Evolutionary conservation across 1,140 invertebrate species (phyloP).

Genomic region (Spodoptera litura): DNA sequence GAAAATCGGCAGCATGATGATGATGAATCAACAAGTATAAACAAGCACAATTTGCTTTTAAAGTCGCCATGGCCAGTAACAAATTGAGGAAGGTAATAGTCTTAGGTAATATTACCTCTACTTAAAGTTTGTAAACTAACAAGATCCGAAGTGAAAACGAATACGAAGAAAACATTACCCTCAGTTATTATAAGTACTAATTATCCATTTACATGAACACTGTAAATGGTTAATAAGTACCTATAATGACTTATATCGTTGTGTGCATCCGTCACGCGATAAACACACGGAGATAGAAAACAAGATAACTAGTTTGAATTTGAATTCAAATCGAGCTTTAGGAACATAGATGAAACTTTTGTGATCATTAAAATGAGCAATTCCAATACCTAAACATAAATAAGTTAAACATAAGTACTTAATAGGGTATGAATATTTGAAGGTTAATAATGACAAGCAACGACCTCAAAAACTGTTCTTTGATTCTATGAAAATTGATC

Average conservation of each 20-base stretch:
- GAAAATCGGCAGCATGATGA: not conserved
- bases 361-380: not conserved
- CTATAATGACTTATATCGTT: conserved; percentile 41
- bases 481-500: not conserved
- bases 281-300: conserved; percentile 32
- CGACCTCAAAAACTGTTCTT: not conserved
- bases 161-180: conserved; percentile 42
- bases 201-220: conserved; percentile 40
- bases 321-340: not conserved
- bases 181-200: conserved; percentile 22
- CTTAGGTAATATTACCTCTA: no score
- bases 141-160: conserved; percentile 45
- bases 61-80: no score
- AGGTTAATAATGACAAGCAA: not conserved
- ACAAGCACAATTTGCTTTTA: not conserved
- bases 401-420: no score
- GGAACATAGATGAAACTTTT: not conserved
- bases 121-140: conserved; percentile 8
- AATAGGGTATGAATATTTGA: not conserved
- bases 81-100: no score
- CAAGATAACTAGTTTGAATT: conserved; percentile 21
- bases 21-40: not conserved
- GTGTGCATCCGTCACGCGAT: conserved; percentile 41
- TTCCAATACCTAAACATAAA: no score
- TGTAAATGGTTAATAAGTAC: conserved; percentile 43